Base-by-base conservation (phyloP, 2,888 invertebrate genomes). In the Aleiodes leptofemur region DNA sequence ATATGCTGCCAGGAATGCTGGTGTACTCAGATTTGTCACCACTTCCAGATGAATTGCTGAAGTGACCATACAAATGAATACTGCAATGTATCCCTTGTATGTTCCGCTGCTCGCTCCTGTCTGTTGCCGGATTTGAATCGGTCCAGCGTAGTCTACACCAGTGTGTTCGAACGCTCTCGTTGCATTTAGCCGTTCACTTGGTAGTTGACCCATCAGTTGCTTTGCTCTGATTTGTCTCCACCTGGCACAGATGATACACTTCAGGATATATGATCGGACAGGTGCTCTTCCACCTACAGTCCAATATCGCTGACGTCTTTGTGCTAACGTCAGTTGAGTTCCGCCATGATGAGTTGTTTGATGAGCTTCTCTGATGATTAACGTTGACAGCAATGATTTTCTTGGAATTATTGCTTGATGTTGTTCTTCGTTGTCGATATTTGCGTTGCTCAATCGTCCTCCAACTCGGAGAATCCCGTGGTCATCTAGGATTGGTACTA, bases 41-140 rank as follows among this genome's bases (percentile, higher is more conserved):
- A 79, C 16, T 59, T 82, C 83, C 29, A 82, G 51, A 43, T 82
- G 80, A 11, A 59, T 8, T 1, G 83, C 82, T 50, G 77, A 79
- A 0, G 79, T 77, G 0, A 77, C 51, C 16, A 82, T 64, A 68
- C 82, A 82, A 4, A 80, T 76, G 48, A 81, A 83, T 6, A 81
- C 50, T 8, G 72, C 66, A 6, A 83, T 48, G 72, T 81, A 83
- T 3, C 74, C 75, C 56, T 80, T 78, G 3, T 38, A 48, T 0
- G 72, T 64, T 23, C 1, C 23, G 23, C 1, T 2, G 23, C 2
- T 23, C 23, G 1, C 2, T 23, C 23, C 23, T 23, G 23, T 23
- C 23, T 23, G 23, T 23, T 23, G 23, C 23, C 23, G 23, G 23
- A 23, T 23, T 23, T 23, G 23, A 23, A 23, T 23, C 2, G 2